A percentile compares a stretch with the other conserved stretches of the same genome.
These are phyloP conservation scores for Leuctra nigra DNA, from an alignment of 2,888 invertebrate species.

Conservation along the genomic window DNA sequence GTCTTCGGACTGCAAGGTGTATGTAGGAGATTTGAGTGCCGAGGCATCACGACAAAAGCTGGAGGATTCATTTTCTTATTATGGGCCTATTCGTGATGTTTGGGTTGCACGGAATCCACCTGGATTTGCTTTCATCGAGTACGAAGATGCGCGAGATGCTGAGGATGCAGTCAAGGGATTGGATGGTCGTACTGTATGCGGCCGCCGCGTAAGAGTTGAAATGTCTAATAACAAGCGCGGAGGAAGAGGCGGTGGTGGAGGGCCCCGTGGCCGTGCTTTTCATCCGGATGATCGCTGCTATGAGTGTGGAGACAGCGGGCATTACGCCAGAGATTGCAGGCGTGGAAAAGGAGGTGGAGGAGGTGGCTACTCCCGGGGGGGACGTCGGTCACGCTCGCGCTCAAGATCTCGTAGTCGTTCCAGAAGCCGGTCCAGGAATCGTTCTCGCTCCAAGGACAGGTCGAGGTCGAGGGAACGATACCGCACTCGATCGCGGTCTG, in stretches of 20 bases:
- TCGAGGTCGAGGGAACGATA: slow-evolving; percentile 9
- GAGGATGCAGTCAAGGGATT: slow-evolving; percentile 75
- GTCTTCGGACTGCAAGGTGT: slow-evolving; percentile 81
- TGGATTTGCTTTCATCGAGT: slow-evolving; percentile 85
- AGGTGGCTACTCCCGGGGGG: slow-evolving; percentile 36
- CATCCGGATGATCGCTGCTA: slow-evolving; percentile 91
- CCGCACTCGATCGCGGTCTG: slow-evolving; percentile 11
- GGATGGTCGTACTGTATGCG: slow-evolving; percentile 71
- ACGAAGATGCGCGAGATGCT: slow-evolving; percentile 87
- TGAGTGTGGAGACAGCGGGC: slow-evolving; percentile 89
- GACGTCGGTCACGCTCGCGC: slow-evolving; percentile 35
- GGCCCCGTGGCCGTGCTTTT: slow-evolving; percentile 58
- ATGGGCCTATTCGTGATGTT: slow-evolving; percentile 86
- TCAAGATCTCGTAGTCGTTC: slow-evolving; percentile 39
- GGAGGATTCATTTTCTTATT: slow-evolving; percentile 88
- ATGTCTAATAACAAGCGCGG: slow-evolving; percentile 79
- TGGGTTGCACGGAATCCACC: slow-evolving; percentile 98
- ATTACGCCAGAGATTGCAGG: slow-evolving; percentile 87
- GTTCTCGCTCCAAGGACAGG: slow-evolving; percentile 3
- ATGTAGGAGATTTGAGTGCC: slow-evolving; percentile 86
- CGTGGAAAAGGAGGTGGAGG: slow-evolving; percentile 51
- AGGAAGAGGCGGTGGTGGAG: slow-evolving; percentile 34
- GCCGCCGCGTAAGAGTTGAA: slow-evolving; percentile 84
- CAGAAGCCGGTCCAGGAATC: slow-evolving; percentile 26
- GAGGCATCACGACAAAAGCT: slow-evolving; percentile 84